phyloP scores from a whole-genome alignment of 2,113 vertebrate genomes.

The Morone saxatilis region DNA sequence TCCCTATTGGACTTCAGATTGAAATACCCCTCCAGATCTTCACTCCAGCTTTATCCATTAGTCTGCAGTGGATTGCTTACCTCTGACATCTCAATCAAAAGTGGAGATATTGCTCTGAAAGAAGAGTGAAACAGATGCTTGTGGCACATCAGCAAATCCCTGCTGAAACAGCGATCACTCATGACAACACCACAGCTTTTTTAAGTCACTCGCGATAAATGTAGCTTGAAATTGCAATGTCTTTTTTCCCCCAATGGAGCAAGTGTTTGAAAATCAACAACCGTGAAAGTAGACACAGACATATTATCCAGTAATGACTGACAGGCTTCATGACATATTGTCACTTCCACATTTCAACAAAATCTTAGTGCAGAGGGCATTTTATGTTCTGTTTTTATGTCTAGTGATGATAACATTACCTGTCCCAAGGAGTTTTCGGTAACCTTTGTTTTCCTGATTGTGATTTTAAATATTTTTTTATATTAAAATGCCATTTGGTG shows the following conservation, averaged over 20 bases:
- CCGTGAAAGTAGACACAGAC: constrained; percentile 67
- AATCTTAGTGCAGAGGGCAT: too few relatives aligned
- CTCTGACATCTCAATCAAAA: constrained; percentile 66
- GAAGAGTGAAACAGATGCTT: constrained; percentile 48
- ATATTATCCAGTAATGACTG: constrained; percentile 59
- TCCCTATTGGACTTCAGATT: constrained; percentile 30
- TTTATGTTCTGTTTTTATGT: neutral
- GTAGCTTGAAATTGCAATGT: constrained; percentile 80
- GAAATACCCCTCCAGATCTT: constrained; percentile 23
- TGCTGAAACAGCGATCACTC: constrained; percentile 63
- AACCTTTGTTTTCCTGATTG: neutral
- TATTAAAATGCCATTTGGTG: neutral
- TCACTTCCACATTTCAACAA: constrained; percentile 15
- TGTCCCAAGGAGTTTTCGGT: neutral
- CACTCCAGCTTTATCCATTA: constrained; percentile 41
- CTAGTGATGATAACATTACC: neutral
- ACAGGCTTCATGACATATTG: constrained; percentile 46
- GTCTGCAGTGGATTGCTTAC: constrained; percentile 42
- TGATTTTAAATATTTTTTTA: neutral
- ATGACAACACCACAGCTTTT: constrained; percentile 59
- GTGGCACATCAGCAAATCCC: constrained; percentile 45
- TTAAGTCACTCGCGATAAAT: constrained; percentile 65
- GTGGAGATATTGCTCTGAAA: constrained; percentile 51
- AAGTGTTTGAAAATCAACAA: constrained; percentile 64
- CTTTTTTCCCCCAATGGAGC: constrained; percentile 19